Base-by-base conservation (phyloP, 2,113 vertebrate genomes). In the Osmerus eperlanus region DNA sequence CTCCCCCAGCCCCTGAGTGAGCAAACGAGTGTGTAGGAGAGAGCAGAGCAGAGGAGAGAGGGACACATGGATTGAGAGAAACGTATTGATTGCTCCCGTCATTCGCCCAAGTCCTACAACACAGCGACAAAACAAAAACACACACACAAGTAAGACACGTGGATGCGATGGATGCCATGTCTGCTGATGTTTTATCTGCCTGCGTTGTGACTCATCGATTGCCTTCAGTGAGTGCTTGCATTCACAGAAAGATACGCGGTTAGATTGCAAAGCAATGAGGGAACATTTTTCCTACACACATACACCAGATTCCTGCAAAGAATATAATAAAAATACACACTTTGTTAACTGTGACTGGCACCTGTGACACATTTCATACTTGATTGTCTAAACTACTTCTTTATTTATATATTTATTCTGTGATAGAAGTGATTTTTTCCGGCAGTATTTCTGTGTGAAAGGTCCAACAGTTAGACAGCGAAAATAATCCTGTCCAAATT, bases 61-160 rank as follows among this genome's bases (percentile, higher is more conserved):
- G 77, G 76, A 78, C 75, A 81, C 74, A 86, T 67, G 78, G 81
- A 71, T 81, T 84, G 74, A 77, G 70, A 76, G 77, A 79, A 86
- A 84, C 81, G 72, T 89, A 88, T 87, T 83, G 88, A 90, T 84
- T 82, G 77, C 66, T 80, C 69, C 72, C 76, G 79, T 89, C 87
- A 74, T 80, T 83, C 76, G 81, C 77, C 1, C 71, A 84, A 84
- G 74, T 83, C 76, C 76, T 47, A 47, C 81, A 72, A 79, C 71
- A 78, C 67, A 74, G 47, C 68, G 28, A 52, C 68, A 83, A 75
- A 82, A 68, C 70, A 71, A 78, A 78, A 62, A 15, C 11, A 25
- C 60, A 62, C 13, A 28, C 29, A 75, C 32, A 62, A 36, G 64
- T 59, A 25, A 28, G 51, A 70, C 47, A 36, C 55, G 56, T 16